A percentile compares a stretch with the other conserved stretches of the same genome.
Conservation (phyloP, 2,113 vertebrate genomes). For the Lophius piscatorius region DNA sequence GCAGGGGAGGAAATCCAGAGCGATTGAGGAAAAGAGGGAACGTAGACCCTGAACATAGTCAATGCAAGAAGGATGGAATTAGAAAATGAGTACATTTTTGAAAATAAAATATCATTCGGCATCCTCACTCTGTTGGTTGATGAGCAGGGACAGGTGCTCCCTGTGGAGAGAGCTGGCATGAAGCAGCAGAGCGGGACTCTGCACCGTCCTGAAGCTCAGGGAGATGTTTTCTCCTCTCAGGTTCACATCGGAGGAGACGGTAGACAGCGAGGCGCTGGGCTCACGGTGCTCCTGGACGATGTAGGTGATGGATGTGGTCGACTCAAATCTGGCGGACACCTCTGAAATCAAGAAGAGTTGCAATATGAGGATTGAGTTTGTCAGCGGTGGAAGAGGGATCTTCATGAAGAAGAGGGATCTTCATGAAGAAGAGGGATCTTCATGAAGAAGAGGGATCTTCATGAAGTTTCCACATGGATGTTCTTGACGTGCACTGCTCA, state of each 20-base stretch:
- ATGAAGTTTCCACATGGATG: no score
- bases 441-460: no score
- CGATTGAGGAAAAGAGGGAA: conserved; percentile 2
- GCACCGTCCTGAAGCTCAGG: conserved; percentile 88
- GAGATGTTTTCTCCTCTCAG: conserved; percentile 84
- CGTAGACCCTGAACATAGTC: not conserved
- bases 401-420: no score
- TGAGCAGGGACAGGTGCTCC: conserved; percentile 87
- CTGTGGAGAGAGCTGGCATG: conserved; percentile 86
- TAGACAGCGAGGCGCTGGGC: conserved; percentile 81
- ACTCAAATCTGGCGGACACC: conserved; percentile 89
- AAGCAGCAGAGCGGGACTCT: conserved; percentile 87
- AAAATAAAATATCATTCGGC: not conserved
- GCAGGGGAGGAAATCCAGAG: conserved; percentile 12
- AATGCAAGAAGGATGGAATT: not conserved
- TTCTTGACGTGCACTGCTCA: no score
- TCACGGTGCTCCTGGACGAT: conserved; percentile 87
- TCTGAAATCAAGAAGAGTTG: conserved; percentile 79
- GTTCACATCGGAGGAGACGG: conserved; percentile 85
- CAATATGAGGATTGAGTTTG: not conserved
- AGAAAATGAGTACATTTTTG: not conserved
- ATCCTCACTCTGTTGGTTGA: conserved; percentile 87
- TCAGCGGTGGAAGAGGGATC: no score
- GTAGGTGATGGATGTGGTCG: conserved; percentile 86
- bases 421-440: no score